Percentiles rank a stretch among this genome's conserved stretches.
phyloP scores from a whole-genome alignment of 2,888 invertebrate genomes.

The Geophilus truncorum region DNA sequence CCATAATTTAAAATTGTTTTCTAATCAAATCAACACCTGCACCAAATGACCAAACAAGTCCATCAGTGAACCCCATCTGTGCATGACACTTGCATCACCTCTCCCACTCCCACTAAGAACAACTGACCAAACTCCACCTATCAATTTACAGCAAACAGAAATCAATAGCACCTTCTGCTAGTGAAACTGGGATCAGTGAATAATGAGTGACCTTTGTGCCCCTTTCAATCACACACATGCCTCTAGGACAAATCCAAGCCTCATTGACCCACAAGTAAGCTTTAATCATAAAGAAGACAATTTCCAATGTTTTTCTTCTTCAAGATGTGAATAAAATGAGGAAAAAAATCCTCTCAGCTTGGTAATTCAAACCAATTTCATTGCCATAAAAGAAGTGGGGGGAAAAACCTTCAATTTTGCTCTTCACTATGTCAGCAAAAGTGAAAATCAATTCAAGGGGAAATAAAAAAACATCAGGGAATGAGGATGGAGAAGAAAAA shows the following conservation, averaged over 20 bases:
- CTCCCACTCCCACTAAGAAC: no score
- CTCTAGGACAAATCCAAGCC: neutral
- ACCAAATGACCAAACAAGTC: no score
- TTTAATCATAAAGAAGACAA: neutral
- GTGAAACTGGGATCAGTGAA: neutral
- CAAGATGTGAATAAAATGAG: neutral
- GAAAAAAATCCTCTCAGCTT: neutral
- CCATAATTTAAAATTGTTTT: no score
- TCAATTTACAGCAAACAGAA: neutral
- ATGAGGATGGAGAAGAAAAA: neutral
- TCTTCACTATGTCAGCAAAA: slow-evolving; percentile 2
- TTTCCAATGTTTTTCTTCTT: neutral
- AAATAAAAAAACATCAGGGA: neutral
- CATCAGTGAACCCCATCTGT: no score
- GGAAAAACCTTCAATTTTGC: neutral
- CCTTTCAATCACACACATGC: neutral
- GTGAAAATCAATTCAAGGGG: neutral
- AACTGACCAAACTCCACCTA: no score
- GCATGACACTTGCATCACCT: no score
- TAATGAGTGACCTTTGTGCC: neutral
- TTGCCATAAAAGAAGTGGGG: neutral
- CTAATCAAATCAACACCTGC: no score
- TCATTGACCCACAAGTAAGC: neutral
- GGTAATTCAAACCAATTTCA: slow-evolving; percentile 1
- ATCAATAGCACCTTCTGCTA: neutral